These are phyloP conservation scores for Nixonia krombeini DNA, from an alignment of 1,140 invertebrate species.

Conservation along the genomic window DNA sequence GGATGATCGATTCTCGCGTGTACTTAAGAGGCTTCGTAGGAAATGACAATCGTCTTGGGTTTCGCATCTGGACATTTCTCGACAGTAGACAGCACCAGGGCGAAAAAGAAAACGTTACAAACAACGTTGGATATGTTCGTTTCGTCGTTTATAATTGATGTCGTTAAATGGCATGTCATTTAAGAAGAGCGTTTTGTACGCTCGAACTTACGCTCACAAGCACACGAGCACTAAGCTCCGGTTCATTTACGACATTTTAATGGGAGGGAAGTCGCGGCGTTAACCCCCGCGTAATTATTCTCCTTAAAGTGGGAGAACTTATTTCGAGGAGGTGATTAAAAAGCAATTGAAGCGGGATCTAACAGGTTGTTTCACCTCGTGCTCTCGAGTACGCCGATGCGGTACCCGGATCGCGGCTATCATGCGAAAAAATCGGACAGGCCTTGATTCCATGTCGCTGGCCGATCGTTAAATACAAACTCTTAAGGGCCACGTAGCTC, in stretches of 20 bases:
- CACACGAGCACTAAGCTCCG: neutral
- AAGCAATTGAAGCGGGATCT: slow-evolving; percentile 4
- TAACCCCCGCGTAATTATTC: neutral
- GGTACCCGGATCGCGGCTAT: too few species aligned
- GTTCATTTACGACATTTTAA: neutral
- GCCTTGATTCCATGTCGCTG: too few species aligned
- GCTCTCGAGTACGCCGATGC: too few species aligned
- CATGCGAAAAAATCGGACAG: too few species aligned
- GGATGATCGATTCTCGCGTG: slow-evolving; percentile 49
- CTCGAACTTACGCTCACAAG: neutral
- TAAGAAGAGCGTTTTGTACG: neutral
- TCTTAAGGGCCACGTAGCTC: too few species aligned
- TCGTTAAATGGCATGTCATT: neutral
- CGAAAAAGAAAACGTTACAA: too few species aligned
- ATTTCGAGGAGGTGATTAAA: slow-evolving; percentile 1
- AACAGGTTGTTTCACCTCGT: too few species aligned
- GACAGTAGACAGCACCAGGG: too few species aligned
- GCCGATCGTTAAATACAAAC: too few species aligned
- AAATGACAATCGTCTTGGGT: slow-evolving; percentile 48
- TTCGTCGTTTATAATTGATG: neutral
- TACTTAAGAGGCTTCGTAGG: slow-evolving; percentile 53
- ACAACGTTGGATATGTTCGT: too few species aligned
- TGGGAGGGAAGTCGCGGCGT: neutral
- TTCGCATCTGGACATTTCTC: slow-evolving; percentile 35
- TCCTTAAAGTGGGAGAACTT: neutral